Base-by-base conservation (phyloP, 2,888 invertebrate species). In the Xylophagus ater region DNA sequence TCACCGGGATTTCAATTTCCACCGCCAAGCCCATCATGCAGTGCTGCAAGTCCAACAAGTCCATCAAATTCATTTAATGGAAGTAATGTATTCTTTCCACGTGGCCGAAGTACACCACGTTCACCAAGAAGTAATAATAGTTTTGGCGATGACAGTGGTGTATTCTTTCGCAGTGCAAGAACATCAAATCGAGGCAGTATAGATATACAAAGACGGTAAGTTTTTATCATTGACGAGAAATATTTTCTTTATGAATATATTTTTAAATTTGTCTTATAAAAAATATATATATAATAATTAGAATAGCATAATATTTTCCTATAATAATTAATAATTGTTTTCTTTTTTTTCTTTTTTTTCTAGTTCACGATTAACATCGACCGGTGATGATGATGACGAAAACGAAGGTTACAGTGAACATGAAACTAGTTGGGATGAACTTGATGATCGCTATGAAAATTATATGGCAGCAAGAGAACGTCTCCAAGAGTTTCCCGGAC, bases 371-470 rank as follows among this genome's bases (percentile, higher is more conserved):
- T 53, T 63, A 49, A 62, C 61, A 46, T 64, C 65, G 38, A 62
- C 63, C 41, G 62, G 64, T 43, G 65, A 63, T 49, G 64, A 63
- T 50, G 64, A 62, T 49, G 61, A 62, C 49, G 59, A 61, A 40
- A 34, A 39, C 20, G 62, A 63, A 47, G 61, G 57, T 51, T 60
- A 56, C 43, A 62, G 62, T 47, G 62, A 62, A 46, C 59, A 61
- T 48, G 64, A 65, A 53, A 57, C 62, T 50, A 61, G 62, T 51
- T 59, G 59, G 60, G 64, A 62, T 48, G 62, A 65, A 49, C 55
- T 58, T 47, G 63, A 64, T 28, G 65, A 63, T 51, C 64, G 63
- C 45, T 62, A 55, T 49, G 56, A 57, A 34, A 61, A 62, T 47
- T 63, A 58, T 48, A 60, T 62, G 46, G 62, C 62, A 31, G 62